phyloP scores from a whole-genome alignment of 2,888 invertebrate genomes.

The Xanthorhoe designata region DNA sequence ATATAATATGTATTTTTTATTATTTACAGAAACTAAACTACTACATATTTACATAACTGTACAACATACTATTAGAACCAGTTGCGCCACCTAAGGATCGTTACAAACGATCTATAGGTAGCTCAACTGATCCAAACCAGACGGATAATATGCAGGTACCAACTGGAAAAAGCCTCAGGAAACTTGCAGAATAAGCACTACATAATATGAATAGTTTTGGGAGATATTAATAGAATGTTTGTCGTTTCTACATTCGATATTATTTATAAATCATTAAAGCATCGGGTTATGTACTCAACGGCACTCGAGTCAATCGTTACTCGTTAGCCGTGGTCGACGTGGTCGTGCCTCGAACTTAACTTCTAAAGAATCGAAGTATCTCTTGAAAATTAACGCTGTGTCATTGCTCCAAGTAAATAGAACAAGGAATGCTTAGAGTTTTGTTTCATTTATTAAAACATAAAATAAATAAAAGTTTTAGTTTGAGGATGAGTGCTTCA shows the following conservation, averaged over 20 bases:
- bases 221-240: constrained; percentile 42
- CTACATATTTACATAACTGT: too few relatives aligned
- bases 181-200: not conserved
- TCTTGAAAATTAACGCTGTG: constrained; percentile 79
- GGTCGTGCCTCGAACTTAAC: constrained; percentile 60
- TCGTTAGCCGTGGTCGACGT: constrained; percentile 70
- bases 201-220: not conserved
- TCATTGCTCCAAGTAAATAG: constrained; percentile 71
- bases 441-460: not conserved
- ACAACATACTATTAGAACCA: too few relatives aligned
- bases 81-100: too few relatives aligned
- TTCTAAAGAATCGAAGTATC: constrained; percentile 81
- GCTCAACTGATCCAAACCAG: too few relatives aligned
- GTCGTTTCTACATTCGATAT: constrained; percentile 54
- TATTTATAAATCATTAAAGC: constrained; percentile 62
- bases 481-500: too few relatives aligned
- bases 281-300: constrained; percentile 66
- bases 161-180: not conserved
- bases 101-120: too few relatives aligned
- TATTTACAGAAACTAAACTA: too few relatives aligned
- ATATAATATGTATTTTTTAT: too few relatives aligned
- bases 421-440: constrained; percentile 55
- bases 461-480: too few relatives aligned
- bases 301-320: constrained; percentile 76
- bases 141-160: too few relatives aligned